Percentiles rank a stretch among this genome's conserved stretches.
Evolutionary conservation across 2,888 invertebrate genomes (phyloP).

Genomic region (Autographa gamma): DNA sequence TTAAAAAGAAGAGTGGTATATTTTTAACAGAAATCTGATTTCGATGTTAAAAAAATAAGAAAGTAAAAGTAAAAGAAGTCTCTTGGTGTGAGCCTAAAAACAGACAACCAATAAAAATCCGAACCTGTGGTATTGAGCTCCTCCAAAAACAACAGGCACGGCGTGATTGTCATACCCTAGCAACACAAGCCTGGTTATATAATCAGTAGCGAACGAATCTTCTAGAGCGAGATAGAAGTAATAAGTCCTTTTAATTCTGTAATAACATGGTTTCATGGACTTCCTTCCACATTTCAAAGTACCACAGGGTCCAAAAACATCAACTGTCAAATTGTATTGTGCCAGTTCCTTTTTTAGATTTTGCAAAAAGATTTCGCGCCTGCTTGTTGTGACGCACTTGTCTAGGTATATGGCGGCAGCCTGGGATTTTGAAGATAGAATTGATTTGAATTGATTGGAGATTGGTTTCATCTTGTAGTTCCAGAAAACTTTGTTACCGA

Average conservation of each 20-base stretch:
- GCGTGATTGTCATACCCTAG: slow-evolving; percentile 88
- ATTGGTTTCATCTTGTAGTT: slow-evolving; percentile 63
- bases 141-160: slow-evolving; percentile 91
- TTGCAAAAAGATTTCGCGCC: slow-evolving; percentile 70
- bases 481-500: slow-evolving; percentile 68
- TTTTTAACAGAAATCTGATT: too few species aligned
- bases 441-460: slow-evolving; percentile 54
- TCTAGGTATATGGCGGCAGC: slow-evolving; percentile 78
- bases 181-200: slow-evolving; percentile 84
- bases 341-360: slow-evolving; percentile 81
- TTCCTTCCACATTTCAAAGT: slow-evolving; percentile 67
- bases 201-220: slow-evolving; percentile 90
- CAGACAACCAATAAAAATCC: slow-evolving; percentile 56
- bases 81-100: too few species aligned
- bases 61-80: too few species aligned
- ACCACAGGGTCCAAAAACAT: slow-evolving; percentile 88
- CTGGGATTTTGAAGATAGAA: slow-evolving; percentile 69
- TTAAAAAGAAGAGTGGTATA: too few species aligned
- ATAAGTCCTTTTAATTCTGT: slow-evolving; percentile 87
- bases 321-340: slow-evolving; percentile 77
- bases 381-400: slow-evolving; percentile 72
- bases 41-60: too few species aligned
- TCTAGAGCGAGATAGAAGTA: slow-evolving; percentile 93
- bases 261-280: slow-evolving; percentile 74
- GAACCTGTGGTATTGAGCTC: slow-evolving; percentile 87